Evolutionary conservation across 2,797 vertebrate genomes (phyloP).

Genomic region (Antennarius maculatus): DNA sequence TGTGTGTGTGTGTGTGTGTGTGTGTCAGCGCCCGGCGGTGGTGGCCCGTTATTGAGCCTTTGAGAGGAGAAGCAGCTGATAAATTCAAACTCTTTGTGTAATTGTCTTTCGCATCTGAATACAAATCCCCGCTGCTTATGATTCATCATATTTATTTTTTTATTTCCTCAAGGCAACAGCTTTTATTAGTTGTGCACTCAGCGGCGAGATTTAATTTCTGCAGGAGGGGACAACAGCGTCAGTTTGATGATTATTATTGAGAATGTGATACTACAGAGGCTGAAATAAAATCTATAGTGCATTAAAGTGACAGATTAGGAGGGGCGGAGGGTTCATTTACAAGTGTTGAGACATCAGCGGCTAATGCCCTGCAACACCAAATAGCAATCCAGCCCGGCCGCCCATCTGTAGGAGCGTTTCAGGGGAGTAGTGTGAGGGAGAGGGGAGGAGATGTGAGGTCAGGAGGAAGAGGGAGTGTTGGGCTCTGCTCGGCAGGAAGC

Average conservation of each 20-base stretch:
- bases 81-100: slow-evolving; percentile 91
- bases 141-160: slow-evolving; percentile 99
- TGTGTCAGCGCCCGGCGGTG: slow-evolving; percentile 59
- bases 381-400: slow-evolving; percentile 91
- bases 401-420: slow-evolving; percentile 82
- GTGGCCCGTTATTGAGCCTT: slow-evolving; percentile 88
- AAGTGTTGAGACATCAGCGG: slow-evolving; percentile 97
- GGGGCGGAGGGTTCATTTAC: slow-evolving; percentile 96
- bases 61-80: slow-evolving; percentile 87
- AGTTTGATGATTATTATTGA: slow-evolving; percentile 99
- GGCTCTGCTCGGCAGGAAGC: slow-evolving; percentile 53
- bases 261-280: slow-evolving; percentile 93
- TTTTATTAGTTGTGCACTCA: slow-evolving; percentile 99
- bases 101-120: slow-evolving; percentile 94
- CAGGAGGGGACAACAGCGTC: slow-evolving; percentile 92
- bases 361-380: slow-evolving; percentile 95
- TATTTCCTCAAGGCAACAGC: slow-evolving; percentile 96
- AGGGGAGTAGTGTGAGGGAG: slow-evolving; percentile 41
- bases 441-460: slow-evolving; percentile 34
- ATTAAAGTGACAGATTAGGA: slow-evolving; percentile 99
- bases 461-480: slow-evolving; percentile 2
- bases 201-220: slow-evolving; percentile 98
- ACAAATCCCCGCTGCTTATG: slow-evolving; percentile 90
- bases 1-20: slow-evolving; percentile 22
- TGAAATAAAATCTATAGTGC: slow-evolving; percentile 99